Evolutionary conservation across 2,797 vertebrate genomes (phyloP).

Genomic region (Neosilurus mollespiculum): DNA sequence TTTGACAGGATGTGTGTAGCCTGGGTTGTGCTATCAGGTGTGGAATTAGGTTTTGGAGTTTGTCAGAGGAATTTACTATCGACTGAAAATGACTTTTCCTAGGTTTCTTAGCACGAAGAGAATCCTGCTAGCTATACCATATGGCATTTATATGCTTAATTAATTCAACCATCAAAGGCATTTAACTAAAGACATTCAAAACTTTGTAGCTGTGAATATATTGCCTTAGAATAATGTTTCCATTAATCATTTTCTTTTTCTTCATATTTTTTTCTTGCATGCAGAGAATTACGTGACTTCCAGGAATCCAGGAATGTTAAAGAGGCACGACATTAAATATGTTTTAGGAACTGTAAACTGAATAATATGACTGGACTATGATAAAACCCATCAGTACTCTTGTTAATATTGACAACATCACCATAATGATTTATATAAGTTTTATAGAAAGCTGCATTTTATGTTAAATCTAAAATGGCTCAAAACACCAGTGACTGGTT

Average conservation of each 20-base stretch:
- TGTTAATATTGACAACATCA: too few relatives aligned
- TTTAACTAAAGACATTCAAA: background rate
- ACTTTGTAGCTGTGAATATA: conserved; percentile 1
- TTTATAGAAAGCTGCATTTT: too few relatives aligned
- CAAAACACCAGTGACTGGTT: too few relatives aligned
- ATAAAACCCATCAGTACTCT: too few relatives aligned
- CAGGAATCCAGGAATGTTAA: too few relatives aligned
- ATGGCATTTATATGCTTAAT: conserved; percentile 18
- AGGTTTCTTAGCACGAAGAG: conserved; percentile 3
- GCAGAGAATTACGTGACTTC: too few relatives aligned
- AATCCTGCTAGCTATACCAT: conserved; percentile 26
- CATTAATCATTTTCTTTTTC: background rate
- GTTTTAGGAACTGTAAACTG: too few relatives aligned
- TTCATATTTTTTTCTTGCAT: too few relatives aligned
- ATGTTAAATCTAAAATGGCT: too few relatives aligned
- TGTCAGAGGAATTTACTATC: background rate
- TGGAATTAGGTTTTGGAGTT: background rate
- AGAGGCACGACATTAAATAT: too few relatives aligned
- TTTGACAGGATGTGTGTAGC: background rate
- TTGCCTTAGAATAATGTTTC: background rate
- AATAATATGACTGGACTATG: too few relatives aligned
- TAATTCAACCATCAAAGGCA: conserved; percentile 1
- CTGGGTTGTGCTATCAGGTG: conserved; percentile 1
- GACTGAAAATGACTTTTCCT: background rate
- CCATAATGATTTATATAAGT: too few relatives aligned